Conservation (phyloP, 2,888 invertebrate species). For the Anoncus sp. region DNA sequence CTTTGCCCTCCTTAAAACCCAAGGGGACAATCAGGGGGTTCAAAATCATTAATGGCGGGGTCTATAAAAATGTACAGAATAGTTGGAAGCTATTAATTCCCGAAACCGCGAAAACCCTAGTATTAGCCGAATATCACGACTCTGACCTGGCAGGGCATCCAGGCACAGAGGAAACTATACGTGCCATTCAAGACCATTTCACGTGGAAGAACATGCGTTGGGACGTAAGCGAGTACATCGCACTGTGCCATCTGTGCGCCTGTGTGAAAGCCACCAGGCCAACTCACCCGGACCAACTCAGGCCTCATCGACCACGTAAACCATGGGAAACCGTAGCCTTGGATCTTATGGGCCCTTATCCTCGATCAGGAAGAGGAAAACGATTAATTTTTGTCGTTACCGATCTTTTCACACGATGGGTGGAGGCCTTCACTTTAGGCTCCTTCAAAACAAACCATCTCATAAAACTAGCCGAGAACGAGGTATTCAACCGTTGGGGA, state of each 20-base stretch:
- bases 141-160: too few species aligned
- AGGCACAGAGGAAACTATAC: too few species aligned
- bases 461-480: neutral
- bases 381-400: neutral
- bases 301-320: too few species aligned
- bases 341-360: slow-evolving; percentile 17
- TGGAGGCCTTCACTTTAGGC: slow-evolving; percentile 2
- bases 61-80: neutral
- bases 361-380: neutral
- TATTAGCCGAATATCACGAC: neutral
- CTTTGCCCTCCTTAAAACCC: neutral
- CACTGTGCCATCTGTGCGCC: too few species aligned
- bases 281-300: too few species aligned
- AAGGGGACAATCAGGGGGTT: neutral
- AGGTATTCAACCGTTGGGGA: slow-evolving; percentile 6
- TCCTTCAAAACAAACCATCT: neutral
- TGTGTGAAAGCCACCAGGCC: too few species aligned
- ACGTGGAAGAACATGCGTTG: too few species aligned
- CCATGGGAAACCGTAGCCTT: neutral
- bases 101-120: neutral
- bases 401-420: slow-evolving; percentile 12
- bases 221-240: too few species aligned
- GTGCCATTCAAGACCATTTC: too few species aligned
- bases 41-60: neutral
- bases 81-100: neutral